Conservation (phyloP, 2,797 vertebrate species). For the Diglossa cyanea region DNA sequence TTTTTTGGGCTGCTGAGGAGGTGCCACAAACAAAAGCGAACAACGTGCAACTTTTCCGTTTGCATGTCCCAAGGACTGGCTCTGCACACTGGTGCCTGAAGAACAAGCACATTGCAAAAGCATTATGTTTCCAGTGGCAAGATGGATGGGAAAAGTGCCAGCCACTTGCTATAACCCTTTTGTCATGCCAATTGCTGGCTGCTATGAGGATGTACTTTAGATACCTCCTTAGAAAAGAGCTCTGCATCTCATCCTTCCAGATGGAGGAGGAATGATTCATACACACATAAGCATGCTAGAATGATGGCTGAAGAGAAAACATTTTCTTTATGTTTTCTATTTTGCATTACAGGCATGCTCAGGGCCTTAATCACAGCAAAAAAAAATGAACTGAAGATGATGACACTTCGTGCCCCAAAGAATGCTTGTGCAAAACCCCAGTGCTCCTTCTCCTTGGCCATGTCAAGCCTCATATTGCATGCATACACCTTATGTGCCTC, state of each 20-base stretch:
- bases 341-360: constrained; percentile 1
- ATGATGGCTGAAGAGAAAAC: constrained; percentile 46
- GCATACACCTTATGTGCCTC: not conserved
- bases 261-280: constrained; percentile 59
- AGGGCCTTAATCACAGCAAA: not conserved
- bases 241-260: constrained; percentile 58
- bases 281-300: constrained; percentile 18
- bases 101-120: constrained; percentile 27
- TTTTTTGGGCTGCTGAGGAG: not conserved
- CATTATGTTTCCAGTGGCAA: constrained; percentile 47
- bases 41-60: not conserved
- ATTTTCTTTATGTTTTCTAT: constrained; percentile 47
- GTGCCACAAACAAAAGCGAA: not conserved
- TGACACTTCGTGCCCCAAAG: not conserved
- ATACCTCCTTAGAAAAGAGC: constrained; percentile 41
- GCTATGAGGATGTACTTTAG: constrained; percentile 25
- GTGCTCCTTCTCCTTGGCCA: not conserved
- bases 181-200: constrained; percentile 58
- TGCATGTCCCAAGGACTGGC: not conserved
- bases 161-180: constrained; percentile 48
- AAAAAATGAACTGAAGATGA: not conserved
- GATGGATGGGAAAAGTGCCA: constrained; percentile 45
- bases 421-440: not conserved
- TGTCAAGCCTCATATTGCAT: not conserved
- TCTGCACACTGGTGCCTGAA: not conserved